A percentile compares a stretch with the other conserved stretches of the same genome.
These are phyloP conservation scores for Polypedilum pembai DNA, from an alignment of 1,140 invertebrate genomes.

Conservation along the genomic window DNA sequence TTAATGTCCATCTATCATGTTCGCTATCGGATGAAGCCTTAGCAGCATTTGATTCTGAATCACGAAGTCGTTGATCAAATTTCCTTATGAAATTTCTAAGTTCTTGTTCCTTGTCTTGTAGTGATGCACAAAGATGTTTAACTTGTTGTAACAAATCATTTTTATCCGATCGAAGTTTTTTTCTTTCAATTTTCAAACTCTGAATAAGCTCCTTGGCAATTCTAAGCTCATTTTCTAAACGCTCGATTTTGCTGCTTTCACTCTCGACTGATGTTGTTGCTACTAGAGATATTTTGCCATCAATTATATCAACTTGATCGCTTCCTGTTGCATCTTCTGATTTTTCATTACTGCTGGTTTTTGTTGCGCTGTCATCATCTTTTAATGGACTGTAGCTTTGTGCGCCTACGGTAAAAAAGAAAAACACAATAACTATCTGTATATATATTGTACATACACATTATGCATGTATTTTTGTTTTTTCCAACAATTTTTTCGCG, in stretches of 20 bases:
- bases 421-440: background rate
- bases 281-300: constrained; percentile 30
- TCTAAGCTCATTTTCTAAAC: constrained; percentile 52
- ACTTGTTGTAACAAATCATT: constrained; percentile 90
- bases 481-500: background rate
- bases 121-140: constrained; percentile 86
- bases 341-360: constrained; percentile 40
- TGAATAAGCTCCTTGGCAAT: constrained; percentile 48
- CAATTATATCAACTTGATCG: constrained; percentile 29
- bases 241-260: constrained; percentile 36
- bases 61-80: constrained; percentile 67
- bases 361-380: constrained; percentile 59
- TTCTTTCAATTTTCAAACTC: constrained; percentile 74
- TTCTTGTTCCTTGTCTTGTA: constrained; percentile 91
- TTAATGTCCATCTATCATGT: constrained; percentile 76
- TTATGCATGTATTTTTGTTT: too few species aligned
- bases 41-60: constrained; percentile 51
- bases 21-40: constrained; percentile 72
- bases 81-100: constrained; percentile 87
- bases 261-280: constrained; percentile 33
- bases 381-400: constrained; percentile 47
- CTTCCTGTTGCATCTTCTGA: constrained; percentile 41
- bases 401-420: constrained; percentile 21
- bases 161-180: constrained; percentile 86
- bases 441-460: too few species aligned